These are phyloP conservation scores for Catocala nupta DNA, from an alignment of 2,888 invertebrate genomes.

Conservation along the genomic window DNA sequence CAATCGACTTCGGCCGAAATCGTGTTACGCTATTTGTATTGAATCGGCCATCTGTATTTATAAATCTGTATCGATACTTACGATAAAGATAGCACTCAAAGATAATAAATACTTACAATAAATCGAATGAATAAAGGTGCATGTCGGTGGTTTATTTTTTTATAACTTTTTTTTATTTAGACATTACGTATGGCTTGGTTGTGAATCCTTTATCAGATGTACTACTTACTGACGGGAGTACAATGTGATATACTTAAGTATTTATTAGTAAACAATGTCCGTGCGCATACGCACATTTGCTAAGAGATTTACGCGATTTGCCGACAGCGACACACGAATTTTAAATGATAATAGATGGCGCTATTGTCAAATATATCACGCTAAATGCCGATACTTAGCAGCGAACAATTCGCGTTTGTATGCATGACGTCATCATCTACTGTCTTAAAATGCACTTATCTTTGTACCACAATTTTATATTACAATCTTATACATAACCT, in stretches of 20 bases:
- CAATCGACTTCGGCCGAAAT: no score
- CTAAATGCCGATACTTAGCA: neutral
- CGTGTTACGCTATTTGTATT: no score
- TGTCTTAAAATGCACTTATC: neutral
- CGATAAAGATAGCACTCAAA: no score
- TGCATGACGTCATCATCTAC: neutral
- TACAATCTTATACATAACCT: neutral
- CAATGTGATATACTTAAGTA: slow-evolving; percentile 67
- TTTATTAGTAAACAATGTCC: slow-evolving; percentile 38
- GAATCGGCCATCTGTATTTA: no score
- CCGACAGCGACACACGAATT: slow-evolving; percentile 17
- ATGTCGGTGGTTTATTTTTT: slow-evolving; percentile 29
- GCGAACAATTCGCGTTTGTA: neutral
- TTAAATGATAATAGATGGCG: slow-evolving; percentile 21
- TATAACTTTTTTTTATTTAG: slow-evolving; percentile 22
- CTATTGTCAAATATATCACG: neutral
- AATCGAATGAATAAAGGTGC: neutral
- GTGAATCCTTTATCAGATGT: slow-evolving; percentile 51
- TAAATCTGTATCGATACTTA: no score
- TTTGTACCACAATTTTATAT: slow-evolving; percentile 17
- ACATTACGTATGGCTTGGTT: slow-evolving; percentile 48
- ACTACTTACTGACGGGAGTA: slow-evolving; percentile 41
- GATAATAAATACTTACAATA: neutral
- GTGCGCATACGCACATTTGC: slow-evolving; percentile 2
- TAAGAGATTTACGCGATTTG: neutral